Conservation (phyloP, 1,140 invertebrate genomes). For the Acromyrmex echinatior region DNA sequence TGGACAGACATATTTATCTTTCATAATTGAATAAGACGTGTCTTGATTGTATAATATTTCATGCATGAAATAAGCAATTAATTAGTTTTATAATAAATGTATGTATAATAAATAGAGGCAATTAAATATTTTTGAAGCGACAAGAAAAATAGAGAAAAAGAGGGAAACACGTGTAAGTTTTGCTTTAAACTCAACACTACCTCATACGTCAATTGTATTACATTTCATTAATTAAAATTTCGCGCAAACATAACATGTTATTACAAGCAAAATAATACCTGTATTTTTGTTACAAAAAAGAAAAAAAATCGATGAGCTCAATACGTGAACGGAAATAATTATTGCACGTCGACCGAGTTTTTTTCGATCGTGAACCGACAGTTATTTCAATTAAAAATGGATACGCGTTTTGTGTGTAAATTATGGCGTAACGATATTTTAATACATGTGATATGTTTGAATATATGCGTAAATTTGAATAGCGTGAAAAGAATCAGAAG, state of each 20-base stretch:
- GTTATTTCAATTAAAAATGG: too few species aligned
- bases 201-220: background rate
- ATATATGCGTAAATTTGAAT: background rate
- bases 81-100: background rate
- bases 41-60: background rate
- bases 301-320: too few species aligned
- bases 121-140: background rate
- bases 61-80: background rate
- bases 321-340: too few species aligned
- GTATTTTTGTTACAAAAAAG: background rate
- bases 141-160: background rate
- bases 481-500: background rate
- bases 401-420: too few species aligned
- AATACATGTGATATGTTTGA: too few species aligned
- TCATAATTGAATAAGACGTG: conserved; percentile 42
- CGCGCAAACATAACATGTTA: background rate
- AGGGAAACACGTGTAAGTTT: background rate
- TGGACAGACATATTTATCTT: conserved; percentile 44
- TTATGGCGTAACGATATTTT: too few species aligned
- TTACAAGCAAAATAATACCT: background rate
- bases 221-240: background rate
- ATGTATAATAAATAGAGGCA: background rate
- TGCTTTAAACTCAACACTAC: background rate
- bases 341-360: too few species aligned
- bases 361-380: too few species aligned